Conservation (phyloP, 2,797 vertebrate species). For the Squalus acanthias region DNA sequence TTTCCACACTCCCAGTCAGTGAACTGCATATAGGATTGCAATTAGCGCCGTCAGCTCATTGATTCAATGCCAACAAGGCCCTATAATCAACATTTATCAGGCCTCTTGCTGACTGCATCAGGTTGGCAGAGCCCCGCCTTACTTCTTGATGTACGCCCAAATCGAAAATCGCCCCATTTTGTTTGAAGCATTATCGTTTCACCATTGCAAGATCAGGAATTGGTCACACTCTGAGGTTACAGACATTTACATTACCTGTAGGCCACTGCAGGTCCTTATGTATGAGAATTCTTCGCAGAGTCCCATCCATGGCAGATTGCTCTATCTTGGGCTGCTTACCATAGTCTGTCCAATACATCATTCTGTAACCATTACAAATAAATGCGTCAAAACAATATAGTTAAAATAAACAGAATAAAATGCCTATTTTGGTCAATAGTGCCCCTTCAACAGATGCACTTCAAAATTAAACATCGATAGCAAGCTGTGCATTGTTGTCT, state of each 20-base stretch:
- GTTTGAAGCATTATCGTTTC: not conserved
- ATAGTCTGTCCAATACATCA: slow-evolving; percentile 99
- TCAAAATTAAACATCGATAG: too few species aligned
- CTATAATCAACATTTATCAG: not conserved
- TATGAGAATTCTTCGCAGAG: slow-evolving; percentile 80
- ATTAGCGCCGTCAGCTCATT: not conserved
- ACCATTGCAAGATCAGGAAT: not conserved
- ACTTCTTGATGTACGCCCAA: not conserved
- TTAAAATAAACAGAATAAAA: not conserved
- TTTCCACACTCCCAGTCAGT: not conserved
- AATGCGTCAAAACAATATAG: not conserved
- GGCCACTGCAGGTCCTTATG: slow-evolving; percentile 91
- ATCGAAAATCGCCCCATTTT: not conserved
- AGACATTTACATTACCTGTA: slow-evolving; percentile 66
- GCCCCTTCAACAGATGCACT: not conserved
- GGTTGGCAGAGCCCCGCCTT: too few species aligned
- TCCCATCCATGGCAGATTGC: slow-evolving; percentile 94
- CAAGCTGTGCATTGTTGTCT: not conserved
- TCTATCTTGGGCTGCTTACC: slow-evolving; percentile 94
- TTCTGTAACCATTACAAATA: slow-evolving; percentile 57
- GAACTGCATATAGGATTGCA: not conserved
- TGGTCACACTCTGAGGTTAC: not conserved
- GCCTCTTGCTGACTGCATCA: not conserved
- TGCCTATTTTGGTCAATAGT: not conserved
- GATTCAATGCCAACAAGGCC: not conserved